Conservation (phyloP, 2,888 invertebrate genomes). For the Hypomecis atomaria region DNA sequence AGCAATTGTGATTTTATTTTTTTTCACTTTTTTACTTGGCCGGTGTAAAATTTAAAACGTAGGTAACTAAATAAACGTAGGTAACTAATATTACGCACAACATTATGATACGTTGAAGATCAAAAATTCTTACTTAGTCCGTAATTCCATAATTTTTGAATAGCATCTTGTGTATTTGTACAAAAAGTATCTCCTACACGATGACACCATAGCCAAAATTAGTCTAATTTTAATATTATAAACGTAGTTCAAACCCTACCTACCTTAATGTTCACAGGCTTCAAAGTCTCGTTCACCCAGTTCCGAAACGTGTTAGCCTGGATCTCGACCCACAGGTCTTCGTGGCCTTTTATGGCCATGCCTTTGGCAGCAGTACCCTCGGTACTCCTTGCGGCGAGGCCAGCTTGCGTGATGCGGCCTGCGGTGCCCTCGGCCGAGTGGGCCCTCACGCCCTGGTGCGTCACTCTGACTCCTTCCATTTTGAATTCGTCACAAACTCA, state of each 20-base stretch:
- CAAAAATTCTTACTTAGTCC: too few species aligned
- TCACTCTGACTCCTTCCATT: slow-evolving; percentile 84
- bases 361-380: slow-evolving; percentile 97
- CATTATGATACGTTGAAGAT: too few species aligned
- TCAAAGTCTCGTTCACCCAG: slow-evolving; percentile 97
- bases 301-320: slow-evolving; percentile 98
- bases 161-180: too few species aligned
- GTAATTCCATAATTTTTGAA: too few species aligned
- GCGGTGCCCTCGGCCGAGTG: slow-evolving; percentile 86
- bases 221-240: too few species aligned
- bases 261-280: slow-evolving; percentile 88
- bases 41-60: too few species aligned
- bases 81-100: too few species aligned
- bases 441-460: slow-evolving; percentile 84
- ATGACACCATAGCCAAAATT: too few species aligned
- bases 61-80: too few species aligned
- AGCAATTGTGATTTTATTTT: too few species aligned
- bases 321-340: slow-evolving; percentile 98
- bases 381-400: slow-evolving; percentile 94
- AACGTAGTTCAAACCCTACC: not conserved
- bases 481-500: slow-evolving; percentile 50
- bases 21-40: too few species aligned
- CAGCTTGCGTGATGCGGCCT: slow-evolving; percentile 89
- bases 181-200: too few species aligned
- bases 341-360: slow-evolving; percentile 97